These are phyloP conservation scores for Pundamilia nyererei DNA, from an alignment of 2,113 vertebrate genomes.

Conservation along the genomic window DNA sequence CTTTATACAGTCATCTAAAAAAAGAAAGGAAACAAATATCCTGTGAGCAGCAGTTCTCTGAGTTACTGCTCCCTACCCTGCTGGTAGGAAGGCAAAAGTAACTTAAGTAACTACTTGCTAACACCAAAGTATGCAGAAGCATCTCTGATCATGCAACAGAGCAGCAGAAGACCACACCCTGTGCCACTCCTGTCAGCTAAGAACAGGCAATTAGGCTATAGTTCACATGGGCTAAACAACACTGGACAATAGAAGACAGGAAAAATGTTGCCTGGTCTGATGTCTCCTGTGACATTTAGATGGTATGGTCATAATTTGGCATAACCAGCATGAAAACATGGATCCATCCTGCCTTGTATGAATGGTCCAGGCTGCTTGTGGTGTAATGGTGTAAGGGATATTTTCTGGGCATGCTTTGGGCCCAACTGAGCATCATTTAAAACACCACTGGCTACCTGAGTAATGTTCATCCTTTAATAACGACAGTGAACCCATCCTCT, in stretches of 20 bases:
- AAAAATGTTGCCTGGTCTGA: neutral
- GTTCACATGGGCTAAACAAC: neutral
- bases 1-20: neutral
- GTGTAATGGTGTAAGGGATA: neutral
- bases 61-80: neutral
- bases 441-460: neutral
- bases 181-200: neutral
- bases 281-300: neutral
- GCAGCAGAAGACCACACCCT: neutral
- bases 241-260: neutral
- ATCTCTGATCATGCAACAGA: neutral
- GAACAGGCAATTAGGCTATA: neutral
- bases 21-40: neutral
- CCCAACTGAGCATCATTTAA: neutral
- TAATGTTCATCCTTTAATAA: neutral
- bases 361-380: neutral
- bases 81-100: neutral
- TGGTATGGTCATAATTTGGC: neutral
- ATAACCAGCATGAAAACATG: neutral
- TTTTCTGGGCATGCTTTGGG: neutral
- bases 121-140: neutral
- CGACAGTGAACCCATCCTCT: neutral
- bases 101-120: neutral
- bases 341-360: neutral
- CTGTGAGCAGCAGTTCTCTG: neutral